Evolutionary conservation across 1,140 invertebrate species (phyloP).

Genomic region (Trissolcus basalis): DNA sequence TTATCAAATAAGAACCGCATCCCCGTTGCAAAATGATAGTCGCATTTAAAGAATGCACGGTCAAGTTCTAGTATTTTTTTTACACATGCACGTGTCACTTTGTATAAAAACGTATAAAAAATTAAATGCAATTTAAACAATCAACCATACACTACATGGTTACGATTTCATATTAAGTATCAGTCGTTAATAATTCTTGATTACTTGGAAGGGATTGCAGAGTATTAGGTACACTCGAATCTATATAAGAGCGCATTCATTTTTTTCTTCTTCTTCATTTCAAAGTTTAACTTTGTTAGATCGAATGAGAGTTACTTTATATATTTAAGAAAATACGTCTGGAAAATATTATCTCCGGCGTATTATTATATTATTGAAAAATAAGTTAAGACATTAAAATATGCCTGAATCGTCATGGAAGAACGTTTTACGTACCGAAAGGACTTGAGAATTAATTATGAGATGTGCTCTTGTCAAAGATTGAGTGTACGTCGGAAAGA

Average conservation of each 20-base stretch:
- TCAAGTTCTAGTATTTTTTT: slow-evolving; percentile 51
- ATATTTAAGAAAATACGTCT: too few species aligned
- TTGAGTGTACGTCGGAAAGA: slow-evolving; percentile 17
- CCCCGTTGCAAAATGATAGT: slow-evolving; percentile 11
- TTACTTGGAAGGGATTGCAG: slow-evolving; percentile 19
- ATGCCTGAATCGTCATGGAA: too few species aligned
- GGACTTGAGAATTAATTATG: too few species aligned
- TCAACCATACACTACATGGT: slow-evolving; percentile 14
- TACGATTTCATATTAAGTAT: slow-evolving; percentile 23
- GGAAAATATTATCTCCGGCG: too few species aligned
- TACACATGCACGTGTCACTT: slow-evolving; percentile 33
- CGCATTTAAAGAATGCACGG: slow-evolving; percentile 57
- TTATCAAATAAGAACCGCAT: slow-evolving; percentile 14
- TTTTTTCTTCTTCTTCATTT: too few species aligned
- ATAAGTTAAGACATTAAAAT: too few species aligned
- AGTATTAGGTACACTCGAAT: slow-evolving; percentile 16
- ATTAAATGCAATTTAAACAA: slow-evolving; percentile 45
- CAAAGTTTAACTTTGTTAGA: too few species aligned
- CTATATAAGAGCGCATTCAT: too few species aligned
- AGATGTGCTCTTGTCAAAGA: too few species aligned
- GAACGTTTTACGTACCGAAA: too few species aligned
- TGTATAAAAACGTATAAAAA: slow-evolving; percentile 53
- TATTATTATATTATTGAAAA: too few species aligned
- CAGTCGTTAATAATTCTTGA: slow-evolving; percentile 31
- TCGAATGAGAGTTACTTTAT: too few species aligned